Evolutionary conservation across 2,888 invertebrate genomes (phyloP), one percentile per base, ranked within the genome.

Genomic region (Sarcophaga variegata): DNA sequence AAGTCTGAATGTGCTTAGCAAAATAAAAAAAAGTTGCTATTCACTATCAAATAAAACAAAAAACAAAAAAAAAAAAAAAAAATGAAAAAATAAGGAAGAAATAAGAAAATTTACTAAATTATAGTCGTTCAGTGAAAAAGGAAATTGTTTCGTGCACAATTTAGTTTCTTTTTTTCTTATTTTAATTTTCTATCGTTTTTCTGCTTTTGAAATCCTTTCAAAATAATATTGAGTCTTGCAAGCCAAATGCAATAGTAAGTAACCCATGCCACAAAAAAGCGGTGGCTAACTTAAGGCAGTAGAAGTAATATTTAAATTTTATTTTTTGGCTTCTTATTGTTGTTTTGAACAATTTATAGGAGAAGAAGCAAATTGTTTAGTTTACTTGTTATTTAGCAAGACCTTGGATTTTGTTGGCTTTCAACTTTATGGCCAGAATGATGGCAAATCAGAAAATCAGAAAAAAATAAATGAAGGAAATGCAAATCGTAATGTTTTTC

Each of bases 401-500:
- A 80, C 84, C 80, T 84, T 84, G 76, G 76, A n/a, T 45, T 63
- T 78, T 25, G 67, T 12, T 37, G 6, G 37, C 54, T 54, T 54
- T 67, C 49, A 76, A 49, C 47, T 77, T 80, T 71, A 64, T 70
- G 64, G n/a, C 79, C 69, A 83, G 60, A 20, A 25, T 25, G 59
- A 69, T 20, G 3, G 4, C 17, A 62, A 27, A 20, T 37, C n/a
- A 47, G 25, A 62, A 67, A 25, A 12, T 64, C 12, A 60, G 17
- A 84, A 37, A 22, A 37, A 66, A 77, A 20, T 17, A 1, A 54
- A 27, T 74, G 72, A 2, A 81, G 81, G 69, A 85, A 78, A 85
- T 81, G 81, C 81, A 85, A 81, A 78, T 75, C 59, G 59, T 63
- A 69, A 77, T 72, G 62, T 22, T 20, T 76, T 76, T 72, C 14